Evolutionary conservation across 2,113 vertebrate species (phyloP).

Genomic region (Emberiza fucata): DNA sequence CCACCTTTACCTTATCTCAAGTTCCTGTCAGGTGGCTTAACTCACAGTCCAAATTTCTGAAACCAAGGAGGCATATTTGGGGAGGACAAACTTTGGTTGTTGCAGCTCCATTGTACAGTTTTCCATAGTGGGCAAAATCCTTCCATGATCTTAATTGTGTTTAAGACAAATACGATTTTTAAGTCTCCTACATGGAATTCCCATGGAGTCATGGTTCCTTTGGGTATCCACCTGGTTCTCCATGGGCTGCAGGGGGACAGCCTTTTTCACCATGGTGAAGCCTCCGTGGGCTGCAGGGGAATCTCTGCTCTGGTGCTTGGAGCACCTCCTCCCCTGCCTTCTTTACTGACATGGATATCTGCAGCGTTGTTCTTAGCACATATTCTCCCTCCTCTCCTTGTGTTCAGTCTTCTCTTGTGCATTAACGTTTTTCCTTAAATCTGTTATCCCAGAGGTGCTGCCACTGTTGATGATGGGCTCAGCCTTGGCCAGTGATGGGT

Average conservation of each 20-base stretch:
- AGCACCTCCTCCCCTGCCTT: not conserved
- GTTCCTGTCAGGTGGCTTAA: not conserved
- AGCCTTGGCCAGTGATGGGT: not conserved
- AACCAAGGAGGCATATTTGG: not conserved
- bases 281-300: not conserved
- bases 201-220: not conserved
- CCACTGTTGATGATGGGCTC: accelerated
- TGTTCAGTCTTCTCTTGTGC: not conserved
- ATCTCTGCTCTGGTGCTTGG: not conserved
- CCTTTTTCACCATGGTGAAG: too few species aligned
- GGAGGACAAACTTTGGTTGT: too few species aligned
- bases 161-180: not conserved
- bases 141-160: not conserved
- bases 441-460: not conserved
- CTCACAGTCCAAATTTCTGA: not conserved
- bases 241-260: not conserved
- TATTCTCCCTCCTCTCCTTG: not conserved
- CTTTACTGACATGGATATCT: not conserved
- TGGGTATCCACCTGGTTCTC: not conserved
- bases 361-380: not conserved
- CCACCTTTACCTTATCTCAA: not conserved
- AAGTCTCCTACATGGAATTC: not conserved
- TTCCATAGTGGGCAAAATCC: not conserved
- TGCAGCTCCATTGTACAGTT: not conserved
- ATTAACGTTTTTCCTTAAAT: not conserved